A percentile compares a stretch with the other conserved stretches of the same genome.
Evolutionary conservation across 2,888 invertebrate species (phyloP).

Genomic region (Bedellia somnulentella): DNA sequence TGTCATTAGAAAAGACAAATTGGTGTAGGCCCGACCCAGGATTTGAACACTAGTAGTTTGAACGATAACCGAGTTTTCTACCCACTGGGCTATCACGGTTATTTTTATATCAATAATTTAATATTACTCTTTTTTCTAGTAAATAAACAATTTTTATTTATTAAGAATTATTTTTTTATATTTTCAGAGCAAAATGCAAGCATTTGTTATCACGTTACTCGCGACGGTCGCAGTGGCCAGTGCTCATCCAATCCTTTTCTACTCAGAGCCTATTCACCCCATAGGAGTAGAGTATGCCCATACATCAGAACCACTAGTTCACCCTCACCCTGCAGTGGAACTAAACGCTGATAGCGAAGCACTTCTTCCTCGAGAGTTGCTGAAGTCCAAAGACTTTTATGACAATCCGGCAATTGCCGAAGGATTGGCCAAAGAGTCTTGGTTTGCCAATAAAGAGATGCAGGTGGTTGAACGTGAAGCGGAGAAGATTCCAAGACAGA

Average conservation of each 20-base stretch:
- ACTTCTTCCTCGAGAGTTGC: constrained; percentile 68
- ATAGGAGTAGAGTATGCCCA: constrained; percentile 49
- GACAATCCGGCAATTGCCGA: constrained; percentile 75
- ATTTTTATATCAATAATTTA: too few relatives aligned
- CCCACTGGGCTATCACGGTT: too few relatives aligned
- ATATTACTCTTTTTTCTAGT: too few relatives aligned
- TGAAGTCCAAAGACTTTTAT: constrained; percentile 70
- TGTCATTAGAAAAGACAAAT: too few relatives aligned
- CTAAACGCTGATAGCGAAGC: constrained; percentile 72
- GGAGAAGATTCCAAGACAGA: constrained; percentile 76
- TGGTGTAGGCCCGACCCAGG: too few relatives aligned
- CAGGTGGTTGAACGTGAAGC: constrained; percentile 78
- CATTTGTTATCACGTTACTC: too few relatives aligned
- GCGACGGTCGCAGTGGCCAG: too few relatives aligned
- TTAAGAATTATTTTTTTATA: too few relatives aligned
- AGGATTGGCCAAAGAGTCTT: constrained; percentile 75
- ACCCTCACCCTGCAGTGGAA: constrained; percentile 73
- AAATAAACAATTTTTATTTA: too few relatives aligned
- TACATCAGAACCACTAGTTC: constrained; percentile 20
- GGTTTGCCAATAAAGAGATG: constrained; percentile 77
- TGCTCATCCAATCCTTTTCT: constrained; percentile 47
- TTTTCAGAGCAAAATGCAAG: too few relatives aligned
- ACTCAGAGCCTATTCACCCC: constrained; percentile 41
- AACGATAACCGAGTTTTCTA: too few relatives aligned
- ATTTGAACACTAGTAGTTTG: too few relatives aligned